These are phyloP conservation scores for Andrena chrysosceles DNA, from an alignment of 2,888 invertebrate genomes.

Conservation along the genomic window DNA sequence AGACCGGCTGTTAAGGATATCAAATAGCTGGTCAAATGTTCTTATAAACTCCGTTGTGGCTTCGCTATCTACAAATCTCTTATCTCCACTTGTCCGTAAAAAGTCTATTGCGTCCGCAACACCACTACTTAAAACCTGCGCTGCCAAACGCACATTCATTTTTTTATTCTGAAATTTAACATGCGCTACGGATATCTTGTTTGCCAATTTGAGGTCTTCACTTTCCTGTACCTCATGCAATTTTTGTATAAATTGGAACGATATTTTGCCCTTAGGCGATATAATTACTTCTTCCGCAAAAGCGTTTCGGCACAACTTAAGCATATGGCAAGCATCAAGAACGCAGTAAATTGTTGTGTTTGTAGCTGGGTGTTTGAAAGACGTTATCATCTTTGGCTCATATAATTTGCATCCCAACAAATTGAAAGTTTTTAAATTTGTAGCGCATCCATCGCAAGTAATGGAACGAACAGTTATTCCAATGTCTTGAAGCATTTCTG, in stretches of 20 bases:
- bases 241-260: background rate
- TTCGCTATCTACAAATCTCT: background rate
- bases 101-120: background rate
- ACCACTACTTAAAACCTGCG: background rate
- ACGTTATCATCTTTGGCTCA: background rate
- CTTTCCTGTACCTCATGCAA: background rate
- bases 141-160: background rate
- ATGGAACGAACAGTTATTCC: background rate
- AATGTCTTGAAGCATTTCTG: background rate
- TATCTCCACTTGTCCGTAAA: background rate
- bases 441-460: background rate
- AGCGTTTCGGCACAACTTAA: background rate
- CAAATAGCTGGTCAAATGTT: conserved; percentile 1
- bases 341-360: background rate
- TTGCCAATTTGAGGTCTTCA: background rate
- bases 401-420: background rate
- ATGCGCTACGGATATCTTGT: background rate
- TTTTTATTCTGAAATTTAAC: conserved; percentile 1
- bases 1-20: background rate
- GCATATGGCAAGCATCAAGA: background rate
- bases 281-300: background rate
- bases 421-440: background rate
- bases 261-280: background rate
- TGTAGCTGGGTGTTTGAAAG: background rate
- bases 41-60: background rate